Evolutionary conservation across 2,797 vertebrate genomes (phyloP).

Genomic region (Pipistrellus kuhlii): DNA sequence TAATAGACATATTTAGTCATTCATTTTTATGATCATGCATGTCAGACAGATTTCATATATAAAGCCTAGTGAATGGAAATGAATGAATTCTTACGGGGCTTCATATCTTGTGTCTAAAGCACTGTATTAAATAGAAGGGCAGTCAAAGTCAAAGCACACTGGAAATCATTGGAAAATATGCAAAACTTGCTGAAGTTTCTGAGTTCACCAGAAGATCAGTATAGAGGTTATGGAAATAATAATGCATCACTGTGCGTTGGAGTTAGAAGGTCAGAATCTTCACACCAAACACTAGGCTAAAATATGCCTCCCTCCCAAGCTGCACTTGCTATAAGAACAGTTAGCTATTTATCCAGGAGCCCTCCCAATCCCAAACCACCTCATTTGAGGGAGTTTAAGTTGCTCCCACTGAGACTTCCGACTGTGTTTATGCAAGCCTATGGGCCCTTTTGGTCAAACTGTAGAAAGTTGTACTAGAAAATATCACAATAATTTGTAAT

Average conservation of each 20-base stretch:
- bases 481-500: not conserved
- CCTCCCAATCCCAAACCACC: not conserved
- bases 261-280: conserved; percentile 57
- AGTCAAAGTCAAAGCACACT: not conserved
- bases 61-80: not conserved
- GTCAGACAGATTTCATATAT: not conserved
- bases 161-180: conserved; percentile 37
- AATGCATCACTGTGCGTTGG: conserved; percentile 36
- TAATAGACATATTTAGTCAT: conserved; percentile 22
- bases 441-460: not conserved
- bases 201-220: not conserved
- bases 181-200: conserved; percentile 58
- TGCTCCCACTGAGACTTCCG: not conserved
- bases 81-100: conserved; percentile 3
- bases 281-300: not conserved
- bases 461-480: not conserved
- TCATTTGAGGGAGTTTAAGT: not conserved
- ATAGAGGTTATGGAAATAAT: conserved; percentile 66
- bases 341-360: not conserved
- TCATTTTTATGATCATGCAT: not conserved
- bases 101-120: not conserved
- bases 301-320: conserved; percentile 28
- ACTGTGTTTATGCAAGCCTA: not conserved
- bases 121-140: conserved; percentile 28
- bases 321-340: not conserved